Evolutionary conservation across 2,113 vertebrate species (phyloP).

Genomic region (Oophaga pumilio): DNA sequence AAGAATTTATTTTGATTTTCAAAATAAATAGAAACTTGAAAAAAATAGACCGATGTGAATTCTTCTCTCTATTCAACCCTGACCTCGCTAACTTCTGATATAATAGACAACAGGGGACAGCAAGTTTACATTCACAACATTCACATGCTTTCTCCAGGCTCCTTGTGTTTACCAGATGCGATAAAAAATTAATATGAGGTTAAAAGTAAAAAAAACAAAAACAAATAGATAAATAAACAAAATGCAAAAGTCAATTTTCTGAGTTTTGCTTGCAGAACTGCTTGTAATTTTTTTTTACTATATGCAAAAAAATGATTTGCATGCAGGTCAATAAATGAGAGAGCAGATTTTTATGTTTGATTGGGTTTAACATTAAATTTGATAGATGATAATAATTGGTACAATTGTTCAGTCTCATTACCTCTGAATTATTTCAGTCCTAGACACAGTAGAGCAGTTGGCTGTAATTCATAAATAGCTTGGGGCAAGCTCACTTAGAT

Average conservation of each 20-base stretch:
- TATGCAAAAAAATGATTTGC: neutral
- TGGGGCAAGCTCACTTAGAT: too few species aligned
- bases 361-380: neutral
- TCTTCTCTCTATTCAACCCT: neutral
- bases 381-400: neutral
- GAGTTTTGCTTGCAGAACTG: neutral
- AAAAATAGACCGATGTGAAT: neutral
- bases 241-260: neutral
- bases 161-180: neutral
- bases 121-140: neutral
- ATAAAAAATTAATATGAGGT: neutral
- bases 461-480: too few species aligned
- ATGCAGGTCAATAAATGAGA: neutral
- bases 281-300: neutral
- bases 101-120: neutral
- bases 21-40: neutral
- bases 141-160: neutral
- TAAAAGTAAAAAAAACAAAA: neutral
- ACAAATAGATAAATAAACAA: neutral
- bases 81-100: neutral
- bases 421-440: too few species aligned
- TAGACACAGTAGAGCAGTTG: too few species aligned
- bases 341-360: neutral
- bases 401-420: neutral
- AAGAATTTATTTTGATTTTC: neutral